Evolutionary conservation across 2,888 invertebrate species (phyloP).

Genomic region (Odontomyia ornata): DNA sequence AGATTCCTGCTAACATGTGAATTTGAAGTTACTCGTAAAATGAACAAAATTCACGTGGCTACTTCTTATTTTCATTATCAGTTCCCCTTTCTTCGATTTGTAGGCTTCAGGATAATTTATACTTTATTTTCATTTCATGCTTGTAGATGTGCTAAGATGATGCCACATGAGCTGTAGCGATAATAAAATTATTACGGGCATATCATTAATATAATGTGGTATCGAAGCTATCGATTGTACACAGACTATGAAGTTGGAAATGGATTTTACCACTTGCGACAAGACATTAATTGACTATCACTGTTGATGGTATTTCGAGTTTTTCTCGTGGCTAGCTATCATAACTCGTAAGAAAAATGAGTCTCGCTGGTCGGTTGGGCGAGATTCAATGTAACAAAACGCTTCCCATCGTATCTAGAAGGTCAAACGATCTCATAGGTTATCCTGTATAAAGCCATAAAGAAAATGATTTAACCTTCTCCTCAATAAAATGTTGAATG

Average conservation of each 20-base stretch:
- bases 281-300: conserved; percentile 28
- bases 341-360: conserved; percentile 27
- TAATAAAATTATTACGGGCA: conserved; percentile 13
- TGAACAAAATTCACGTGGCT: no score
- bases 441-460: no score
- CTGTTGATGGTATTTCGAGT: conserved; percentile 37
- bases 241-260: neutral
- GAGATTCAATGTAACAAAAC: no score
- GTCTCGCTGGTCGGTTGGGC: neutral
- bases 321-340: conserved; percentile 28
- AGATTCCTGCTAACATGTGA: neutral
- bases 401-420: no score
- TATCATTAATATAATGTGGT: neutral
- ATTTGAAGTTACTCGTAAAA: neutral
- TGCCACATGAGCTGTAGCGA: neutral
- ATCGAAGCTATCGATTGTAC: neutral
- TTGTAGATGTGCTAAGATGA: no score
- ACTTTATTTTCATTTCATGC: no score
- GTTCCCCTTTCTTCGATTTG: no score
- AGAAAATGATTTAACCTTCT: no score
- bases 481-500: no score
- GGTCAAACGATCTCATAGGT: no score
- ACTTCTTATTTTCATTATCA: no score
- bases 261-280: conserved; percentile 1
- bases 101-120: no score